phyloP scores from a whole-genome alignment of 1,140 invertebrate genomes.

The Drosophila chauvacae region DNA sequence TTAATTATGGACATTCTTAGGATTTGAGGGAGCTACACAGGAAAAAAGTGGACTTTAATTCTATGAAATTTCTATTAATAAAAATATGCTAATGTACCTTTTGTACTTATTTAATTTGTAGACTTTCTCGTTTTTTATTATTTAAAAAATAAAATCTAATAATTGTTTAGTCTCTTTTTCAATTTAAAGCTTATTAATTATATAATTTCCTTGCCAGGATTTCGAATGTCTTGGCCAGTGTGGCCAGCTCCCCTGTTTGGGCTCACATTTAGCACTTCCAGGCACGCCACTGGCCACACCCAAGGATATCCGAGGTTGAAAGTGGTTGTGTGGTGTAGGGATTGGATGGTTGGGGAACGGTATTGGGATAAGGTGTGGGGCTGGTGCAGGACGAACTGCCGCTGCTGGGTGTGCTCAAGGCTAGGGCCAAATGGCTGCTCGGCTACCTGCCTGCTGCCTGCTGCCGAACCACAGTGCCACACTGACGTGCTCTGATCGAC shows the following conservation, averaged over 20 bases:
- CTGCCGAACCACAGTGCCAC: slow-evolving; percentile 5
- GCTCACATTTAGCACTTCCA: slow-evolving; percentile 71
- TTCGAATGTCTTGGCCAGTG: slow-evolving; percentile 16
- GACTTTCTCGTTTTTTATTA: no score
- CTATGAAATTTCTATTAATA: no score
- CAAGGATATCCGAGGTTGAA: slow-evolving; percentile 56
- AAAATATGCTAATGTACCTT: neutral
- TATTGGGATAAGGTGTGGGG: slow-evolving; percentile 8
- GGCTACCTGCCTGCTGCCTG: neutral
- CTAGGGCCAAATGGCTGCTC: slow-evolving; percentile 49
- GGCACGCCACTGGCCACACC: slow-evolving; percentile 73
- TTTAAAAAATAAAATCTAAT: no score
- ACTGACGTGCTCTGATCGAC: slow-evolving; percentile 63
- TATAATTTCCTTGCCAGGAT: neutral
- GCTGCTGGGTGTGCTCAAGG: slow-evolving; percentile 73
- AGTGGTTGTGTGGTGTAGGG: slow-evolving; percentile 5
- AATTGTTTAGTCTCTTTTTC: neutral
- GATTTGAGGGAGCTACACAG: slow-evolving; percentile 27
- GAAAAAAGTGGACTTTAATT: neutral
- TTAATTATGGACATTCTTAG: slow-evolving; percentile 70
- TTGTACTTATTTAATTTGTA: no score
- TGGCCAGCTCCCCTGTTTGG: slow-evolving; percentile 11
- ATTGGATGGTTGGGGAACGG: neutral
- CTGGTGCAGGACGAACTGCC: slow-evolving; percentile 54
- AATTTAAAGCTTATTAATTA: no score